Conservation (phyloP, 2,797 vertebrate genomes). For the Telmatherina bonti region DNA sequence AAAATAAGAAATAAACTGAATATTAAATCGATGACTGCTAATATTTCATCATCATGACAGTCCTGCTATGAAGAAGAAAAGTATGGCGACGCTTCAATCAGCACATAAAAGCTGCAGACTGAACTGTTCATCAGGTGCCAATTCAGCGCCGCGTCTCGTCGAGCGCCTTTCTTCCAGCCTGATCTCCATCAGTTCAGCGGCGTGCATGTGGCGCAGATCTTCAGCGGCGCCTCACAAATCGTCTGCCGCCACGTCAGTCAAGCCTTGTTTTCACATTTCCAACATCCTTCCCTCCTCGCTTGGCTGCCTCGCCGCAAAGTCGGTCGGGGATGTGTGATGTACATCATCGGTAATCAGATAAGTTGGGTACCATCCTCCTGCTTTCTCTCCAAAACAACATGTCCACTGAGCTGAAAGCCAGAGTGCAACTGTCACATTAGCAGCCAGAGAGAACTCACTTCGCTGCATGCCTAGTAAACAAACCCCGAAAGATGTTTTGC, state of each 20-base stretch:
- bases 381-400: conserved; percentile 80
- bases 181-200: conserved; percentile 49
- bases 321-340: conserved; percentile 78
- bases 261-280: conserved; percentile 74
- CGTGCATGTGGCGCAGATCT: conserved; percentile 74
- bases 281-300: conserved; percentile 48
- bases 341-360: conserved; percentile 85
- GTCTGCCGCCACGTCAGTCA: conserved; percentile 78
- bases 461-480: conserved; percentile 72
- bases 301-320: conserved; percentile 61
- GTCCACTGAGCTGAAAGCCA: conserved; percentile 81
- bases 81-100: not conserved
- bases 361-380: conserved; percentile 82
- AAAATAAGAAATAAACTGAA: too few relatives aligned
- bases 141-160: conserved; percentile 11
- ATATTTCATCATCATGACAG: too few relatives aligned
- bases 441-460: conserved; percentile 67
- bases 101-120: not conserved
- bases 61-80: too few relatives aligned
- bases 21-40: too few relatives aligned
- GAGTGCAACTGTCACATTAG: conserved; percentile 83
- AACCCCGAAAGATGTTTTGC: conserved; percentile 74
- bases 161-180: conserved; percentile 10
- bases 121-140: conserved; percentile 36
- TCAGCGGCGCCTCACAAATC: conserved; percentile 80